These are phyloP conservation scores for Cladorhizidae sp. DNA, from an alignment of 37 sponge, comb jelly and placozoan genomes.

Conservation along the genomic window DNA sequence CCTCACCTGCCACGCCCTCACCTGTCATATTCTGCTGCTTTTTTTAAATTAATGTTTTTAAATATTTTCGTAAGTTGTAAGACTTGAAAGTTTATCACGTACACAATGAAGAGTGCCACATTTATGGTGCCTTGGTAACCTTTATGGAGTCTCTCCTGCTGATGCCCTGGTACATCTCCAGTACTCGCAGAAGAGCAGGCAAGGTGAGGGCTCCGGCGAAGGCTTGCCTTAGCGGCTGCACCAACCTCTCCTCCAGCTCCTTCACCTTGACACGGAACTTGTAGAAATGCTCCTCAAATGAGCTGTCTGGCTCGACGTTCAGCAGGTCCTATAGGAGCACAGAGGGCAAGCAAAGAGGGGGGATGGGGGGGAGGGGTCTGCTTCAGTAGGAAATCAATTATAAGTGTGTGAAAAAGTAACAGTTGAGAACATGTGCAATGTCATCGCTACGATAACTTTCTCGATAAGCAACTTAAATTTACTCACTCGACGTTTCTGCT, in stretches of 20 bases:
- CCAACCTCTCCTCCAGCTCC: constrained; percentile 55
- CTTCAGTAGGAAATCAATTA: no score
- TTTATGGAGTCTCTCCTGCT: constrained; percentile 70
- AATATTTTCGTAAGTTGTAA: neutral
- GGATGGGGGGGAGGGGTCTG: no score
- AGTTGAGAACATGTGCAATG: no score
- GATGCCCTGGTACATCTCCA: constrained; percentile 79
- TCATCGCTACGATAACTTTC: no score
- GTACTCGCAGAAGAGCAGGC: constrained; percentile 60
- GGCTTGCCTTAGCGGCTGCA: constrained; percentile 27
- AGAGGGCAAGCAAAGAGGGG: neutral
- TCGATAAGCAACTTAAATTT: no score
- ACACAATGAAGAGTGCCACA: neutral
- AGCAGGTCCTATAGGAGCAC: constrained; percentile 51
- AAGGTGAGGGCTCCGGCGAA: constrained; percentile 58
- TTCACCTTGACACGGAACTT: constrained; percentile 66
- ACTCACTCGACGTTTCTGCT: no score
- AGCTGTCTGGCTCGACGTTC: constrained; percentile 40
- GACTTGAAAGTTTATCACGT: neutral
- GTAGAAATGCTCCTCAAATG: constrained; percentile 83
- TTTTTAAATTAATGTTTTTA: neutral
- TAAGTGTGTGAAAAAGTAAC: no score
- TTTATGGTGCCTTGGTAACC: constrained; percentile 15
- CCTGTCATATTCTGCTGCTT: no score
- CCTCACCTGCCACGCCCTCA: no score